Conservation (phyloP, 2,113 vertebrate species). For the Antechinus stuartii region DNA sequence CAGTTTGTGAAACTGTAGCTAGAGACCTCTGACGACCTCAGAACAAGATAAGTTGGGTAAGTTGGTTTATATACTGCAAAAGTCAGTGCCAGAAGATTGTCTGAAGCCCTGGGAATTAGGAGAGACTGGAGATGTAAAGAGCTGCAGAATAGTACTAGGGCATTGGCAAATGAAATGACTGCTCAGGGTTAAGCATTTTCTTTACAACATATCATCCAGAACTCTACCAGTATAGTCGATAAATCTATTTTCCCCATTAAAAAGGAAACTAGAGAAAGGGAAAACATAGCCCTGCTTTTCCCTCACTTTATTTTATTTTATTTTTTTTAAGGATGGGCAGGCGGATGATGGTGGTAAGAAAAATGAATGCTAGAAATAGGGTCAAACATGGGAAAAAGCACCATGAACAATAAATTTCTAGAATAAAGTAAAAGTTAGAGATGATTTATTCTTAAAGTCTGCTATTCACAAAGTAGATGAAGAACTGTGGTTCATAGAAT, state of each 20-base stretch:
- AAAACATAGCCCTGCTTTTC: neutral
- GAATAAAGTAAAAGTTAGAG: neutral
- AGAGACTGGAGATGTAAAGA: no score
- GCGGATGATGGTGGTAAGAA: neutral
- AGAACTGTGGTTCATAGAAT: neutral
- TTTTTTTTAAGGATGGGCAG: neutral
- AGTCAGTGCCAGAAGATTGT: no score
- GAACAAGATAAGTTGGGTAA: no score
- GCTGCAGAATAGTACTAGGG: no score
- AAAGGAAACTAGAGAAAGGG: neutral
- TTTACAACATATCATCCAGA: neutral
- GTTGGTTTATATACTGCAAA: no score
- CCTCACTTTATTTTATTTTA: neutral
- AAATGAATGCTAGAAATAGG: neutral
- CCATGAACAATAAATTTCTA: neutral
- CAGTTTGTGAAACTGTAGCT: no score
- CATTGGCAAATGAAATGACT: no score
- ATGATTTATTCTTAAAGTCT: neutral
- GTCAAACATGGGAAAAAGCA: neutral
- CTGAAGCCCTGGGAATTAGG: no score
- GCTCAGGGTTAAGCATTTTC: no score
- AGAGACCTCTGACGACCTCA: no score
- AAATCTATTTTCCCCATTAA: neutral
- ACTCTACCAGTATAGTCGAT: neutral
- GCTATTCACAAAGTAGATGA: neutral